phyloP scores from a whole-genome alignment of 2,888 invertebrate genomes.

The Monoplex corrugatus region DNA sequence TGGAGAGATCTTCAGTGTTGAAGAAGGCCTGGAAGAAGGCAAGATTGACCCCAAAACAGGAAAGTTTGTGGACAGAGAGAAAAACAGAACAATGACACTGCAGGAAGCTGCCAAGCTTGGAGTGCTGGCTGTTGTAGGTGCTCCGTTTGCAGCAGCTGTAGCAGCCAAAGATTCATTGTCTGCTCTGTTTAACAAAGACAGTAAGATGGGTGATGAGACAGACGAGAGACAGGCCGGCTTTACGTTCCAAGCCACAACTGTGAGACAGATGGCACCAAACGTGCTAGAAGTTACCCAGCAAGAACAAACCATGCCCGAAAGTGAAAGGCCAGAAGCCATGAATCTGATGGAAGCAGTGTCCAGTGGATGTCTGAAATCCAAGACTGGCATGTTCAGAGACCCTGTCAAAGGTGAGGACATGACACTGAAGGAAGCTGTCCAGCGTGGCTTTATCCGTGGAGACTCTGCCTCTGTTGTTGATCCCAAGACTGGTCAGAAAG shows the following conservation, averaged over 20 bases:
- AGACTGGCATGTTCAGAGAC: conserved; percentile 89
- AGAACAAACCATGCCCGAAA: conserved; percentile 57
- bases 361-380: conserved; percentile 88
- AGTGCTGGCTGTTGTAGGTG: conserved; percentile 91
- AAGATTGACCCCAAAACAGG: conserved; percentile 86
- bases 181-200: conserved; percentile 48
- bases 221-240: conserved; percentile 51
- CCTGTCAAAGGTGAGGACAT: conserved; percentile 90
- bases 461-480: conserved; percentile 68
- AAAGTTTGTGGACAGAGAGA: conserved; percentile 88
- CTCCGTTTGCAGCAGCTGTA: conserved; percentile 83
- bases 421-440: conserved; percentile 90
- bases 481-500: conserved; percentile 57
- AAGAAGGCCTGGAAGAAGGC: conserved; percentile 83
- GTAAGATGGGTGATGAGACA: neutral
- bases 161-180: conserved; percentile 61
- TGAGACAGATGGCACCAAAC: conserved; percentile 62
- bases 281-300: conserved; percentile 68
- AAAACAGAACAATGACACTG: conserved; percentile 87
- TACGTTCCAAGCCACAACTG: conserved; percentile 62
- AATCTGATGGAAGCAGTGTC: conserved; percentile 77
- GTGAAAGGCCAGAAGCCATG: conserved; percentile 61
- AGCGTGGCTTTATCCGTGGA: conserved; percentile 66
- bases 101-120: conserved; percentile 86
- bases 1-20: conserved; percentile 87